These are phyloP conservation scores for Pristionchus maxplancki DNA, from an alignment of 2,888 invertebrate species.

Conservation along the genomic window DNA sequence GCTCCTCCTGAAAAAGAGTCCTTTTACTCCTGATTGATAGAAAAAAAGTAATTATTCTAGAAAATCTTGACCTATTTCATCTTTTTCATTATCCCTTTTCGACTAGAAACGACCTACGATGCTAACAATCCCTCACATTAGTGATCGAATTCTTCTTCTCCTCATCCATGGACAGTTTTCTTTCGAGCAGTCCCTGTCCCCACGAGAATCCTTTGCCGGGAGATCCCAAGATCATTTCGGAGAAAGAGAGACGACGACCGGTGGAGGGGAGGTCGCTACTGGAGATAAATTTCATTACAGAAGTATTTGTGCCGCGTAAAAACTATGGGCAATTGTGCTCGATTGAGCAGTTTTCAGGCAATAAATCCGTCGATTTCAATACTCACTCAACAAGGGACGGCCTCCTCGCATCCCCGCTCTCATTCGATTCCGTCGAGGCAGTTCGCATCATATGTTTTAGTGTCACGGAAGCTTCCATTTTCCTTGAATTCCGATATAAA, in stretches of 20 bases:
- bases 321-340: too few relatives aligned
- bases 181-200: neutral
- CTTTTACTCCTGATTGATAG: neutral
- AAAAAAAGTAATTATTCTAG: too few relatives aligned
- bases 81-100: neutral
- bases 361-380: too few relatives aligned
- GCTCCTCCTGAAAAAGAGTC: neutral
- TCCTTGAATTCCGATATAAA: too few relatives aligned
- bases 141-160: neutral
- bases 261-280: neutral
- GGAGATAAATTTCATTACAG: neutral
- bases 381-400: conserved; percentile 4
- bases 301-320: too few relatives aligned
- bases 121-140: neutral
- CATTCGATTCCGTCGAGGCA: conserved; percentile 63
- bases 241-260: neutral
- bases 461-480: conserved; percentile 60
- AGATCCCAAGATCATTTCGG: neutral
- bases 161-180: neutral
- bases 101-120: neutral
- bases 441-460: conserved; percentile 58
- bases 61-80: too few relatives aligned
- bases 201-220: neutral
- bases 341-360: too few relatives aligned
- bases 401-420: conserved; percentile 40